These are phyloP conservation scores for Pseudonaja textilis DNA, from an alignment of 2,113 vertebrate genomes.

Conservation along the genomic window DNA sequence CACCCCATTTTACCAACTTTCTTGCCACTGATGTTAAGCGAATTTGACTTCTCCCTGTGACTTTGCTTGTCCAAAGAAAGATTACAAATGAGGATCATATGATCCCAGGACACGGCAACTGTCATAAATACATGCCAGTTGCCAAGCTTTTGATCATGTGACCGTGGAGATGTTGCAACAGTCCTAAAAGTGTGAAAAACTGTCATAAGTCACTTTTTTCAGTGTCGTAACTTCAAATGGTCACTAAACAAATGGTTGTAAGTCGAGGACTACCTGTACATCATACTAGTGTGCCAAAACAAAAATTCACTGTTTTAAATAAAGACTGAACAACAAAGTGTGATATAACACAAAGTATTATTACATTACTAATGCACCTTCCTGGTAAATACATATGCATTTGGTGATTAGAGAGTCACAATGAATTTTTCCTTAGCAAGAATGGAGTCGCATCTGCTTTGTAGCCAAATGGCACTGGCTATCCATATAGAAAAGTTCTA, in stretches of 20 bases:
- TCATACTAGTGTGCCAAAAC: neutral
- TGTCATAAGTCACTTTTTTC: neutral
- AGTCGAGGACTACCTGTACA: neutral
- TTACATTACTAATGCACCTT: neutral
- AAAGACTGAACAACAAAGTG: neutral
- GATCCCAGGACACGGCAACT: no score
- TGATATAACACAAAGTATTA: neutral
- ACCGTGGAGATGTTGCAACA: neutral
- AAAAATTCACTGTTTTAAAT: neutral
- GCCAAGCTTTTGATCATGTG: no score
- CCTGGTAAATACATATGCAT: neutral
- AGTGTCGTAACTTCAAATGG: neutral
- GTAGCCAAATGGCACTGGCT: neutral
- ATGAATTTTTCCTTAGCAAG: neutral
- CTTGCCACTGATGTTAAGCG: no score
- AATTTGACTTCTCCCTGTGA: no score
- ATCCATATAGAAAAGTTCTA: neutral
- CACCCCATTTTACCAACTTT: no score
- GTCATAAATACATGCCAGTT: no score
- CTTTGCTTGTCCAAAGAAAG: no score
- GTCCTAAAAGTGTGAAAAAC: neutral
- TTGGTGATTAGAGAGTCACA: neutral
- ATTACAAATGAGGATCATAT: no score
- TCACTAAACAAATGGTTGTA: neutral
- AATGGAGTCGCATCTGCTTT: neutral